phyloP scores from a whole-genome alignment of 2,113 vertebrate genomes.

The Abramis brama region DNA sequence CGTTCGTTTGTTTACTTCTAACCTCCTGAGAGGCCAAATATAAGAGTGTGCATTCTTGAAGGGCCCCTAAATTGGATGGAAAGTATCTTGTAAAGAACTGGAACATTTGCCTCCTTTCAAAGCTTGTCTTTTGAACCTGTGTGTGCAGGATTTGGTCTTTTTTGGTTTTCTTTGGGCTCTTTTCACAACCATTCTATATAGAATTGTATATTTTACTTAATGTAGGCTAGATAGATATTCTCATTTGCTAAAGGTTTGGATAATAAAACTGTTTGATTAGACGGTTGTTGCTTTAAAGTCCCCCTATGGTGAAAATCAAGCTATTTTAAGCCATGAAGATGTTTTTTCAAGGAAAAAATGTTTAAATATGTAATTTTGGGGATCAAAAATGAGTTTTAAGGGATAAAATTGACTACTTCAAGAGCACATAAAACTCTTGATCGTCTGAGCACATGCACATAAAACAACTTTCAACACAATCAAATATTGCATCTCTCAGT shows the following conservation, averaged over 20 bases:
- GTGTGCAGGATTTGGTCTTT: conserved; percentile 27
- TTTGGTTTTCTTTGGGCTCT: conserved; percentile 25
- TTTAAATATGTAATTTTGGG: no score
- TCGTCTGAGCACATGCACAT: not conserved
- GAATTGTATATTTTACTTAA: not conserved
- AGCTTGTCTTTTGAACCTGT: conserved; percentile 35
- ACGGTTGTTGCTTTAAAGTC: no score
- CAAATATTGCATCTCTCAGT: conserved; percentile 45
- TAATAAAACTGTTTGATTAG: not conserved
- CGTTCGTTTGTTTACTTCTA: conserved; percentile 60
- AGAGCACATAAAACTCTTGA: no score
- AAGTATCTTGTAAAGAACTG: conserved; percentile 56
- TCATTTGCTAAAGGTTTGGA: conserved; percentile 15
- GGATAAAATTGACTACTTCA: no score
- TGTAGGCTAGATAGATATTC: not conserved
- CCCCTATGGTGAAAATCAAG: no score
- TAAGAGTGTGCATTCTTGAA: conserved; percentile 45
- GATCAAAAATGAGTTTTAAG: no score
- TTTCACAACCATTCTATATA: conserved; percentile 38
- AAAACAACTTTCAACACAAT: conserved; percentile 49
- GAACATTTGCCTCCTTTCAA: conserved; percentile 47
- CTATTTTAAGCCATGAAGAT: no score
- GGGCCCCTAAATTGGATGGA: conserved; percentile 55
- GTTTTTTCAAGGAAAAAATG: no score
- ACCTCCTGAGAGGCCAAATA: conserved; percentile 51